Percentiles rank a stretch among this genome's conserved stretches.
These are phyloP conservation scores for Iphiclides podalirius DNA, from an alignment of 2,888 invertebrate species.

Conservation along the genomic window DNA sequence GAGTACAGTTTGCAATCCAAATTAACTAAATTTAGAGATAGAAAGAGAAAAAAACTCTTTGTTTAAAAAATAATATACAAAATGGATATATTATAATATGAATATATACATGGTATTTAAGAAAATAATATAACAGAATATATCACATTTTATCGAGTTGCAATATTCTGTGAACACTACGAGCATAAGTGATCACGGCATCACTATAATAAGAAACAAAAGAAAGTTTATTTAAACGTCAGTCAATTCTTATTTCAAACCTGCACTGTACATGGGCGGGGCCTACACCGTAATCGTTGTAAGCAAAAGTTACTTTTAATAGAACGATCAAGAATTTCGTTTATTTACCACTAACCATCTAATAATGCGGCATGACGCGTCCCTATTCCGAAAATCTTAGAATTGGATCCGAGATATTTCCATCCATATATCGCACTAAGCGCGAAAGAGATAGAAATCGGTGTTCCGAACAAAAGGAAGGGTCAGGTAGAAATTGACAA, in stretches of 20 bases:
- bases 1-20: no score
- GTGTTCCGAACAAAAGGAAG: constrained; percentile 42
- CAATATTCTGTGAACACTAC: no score
- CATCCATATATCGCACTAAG: constrained; percentile 27
- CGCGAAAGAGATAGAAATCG: constrained; percentile 34
- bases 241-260: constrained; percentile 7
- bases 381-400: constrained; percentile 37
- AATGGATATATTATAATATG: no score
- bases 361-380: constrained; percentile 33
- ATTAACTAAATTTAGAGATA: no score
- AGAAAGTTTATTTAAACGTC: constrained; percentile 10
- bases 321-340: constrained; percentile 13
- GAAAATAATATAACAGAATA: no score
- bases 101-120: no score
- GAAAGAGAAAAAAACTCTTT: no score
- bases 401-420: constrained; percentile 34
- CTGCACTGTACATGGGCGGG: constrained; percentile 30
- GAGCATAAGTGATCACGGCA: not conserved
- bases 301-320: constrained; percentile 6
- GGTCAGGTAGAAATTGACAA: constrained; percentile 49
- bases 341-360: constrained; percentile 27
- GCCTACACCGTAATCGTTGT: constrained; percentile 17
- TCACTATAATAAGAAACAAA: not conserved
- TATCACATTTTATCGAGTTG: no score
- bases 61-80: no score